phyloP scores from a whole-genome alignment of 2,113 vertebrate species.

The Hylia prasina region DNA sequence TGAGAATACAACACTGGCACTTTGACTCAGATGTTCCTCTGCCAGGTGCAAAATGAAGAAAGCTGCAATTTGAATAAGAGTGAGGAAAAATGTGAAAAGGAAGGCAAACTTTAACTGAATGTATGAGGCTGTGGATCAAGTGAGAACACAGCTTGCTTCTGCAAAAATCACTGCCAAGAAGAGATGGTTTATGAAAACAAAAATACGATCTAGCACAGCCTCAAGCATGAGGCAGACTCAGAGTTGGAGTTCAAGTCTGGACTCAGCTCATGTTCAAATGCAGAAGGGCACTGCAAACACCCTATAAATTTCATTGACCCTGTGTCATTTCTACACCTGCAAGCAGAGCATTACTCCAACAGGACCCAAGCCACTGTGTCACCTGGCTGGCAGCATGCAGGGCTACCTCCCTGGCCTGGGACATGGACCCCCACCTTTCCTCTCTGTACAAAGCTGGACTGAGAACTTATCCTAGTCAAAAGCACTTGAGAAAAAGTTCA shows the following conservation, averaged over 20 bases:
- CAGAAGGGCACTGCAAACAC: not conserved
- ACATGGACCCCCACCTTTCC: rapidly evolving
- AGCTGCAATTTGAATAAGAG: not conserved
- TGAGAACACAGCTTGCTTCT: not conserved
- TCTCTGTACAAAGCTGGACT: not conserved
- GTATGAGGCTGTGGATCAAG: not conserved
- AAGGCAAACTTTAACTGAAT: not conserved
- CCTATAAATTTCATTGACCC: not conserved
- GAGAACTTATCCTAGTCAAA: not conserved
- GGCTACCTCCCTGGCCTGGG: not conserved
- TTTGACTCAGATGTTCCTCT: not conserved
- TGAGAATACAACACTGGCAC: not conserved
- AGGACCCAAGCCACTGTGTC: rapidly evolving
- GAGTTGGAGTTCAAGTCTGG: not conserved
- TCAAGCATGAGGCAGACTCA: not conserved
- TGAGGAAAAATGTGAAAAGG: not conserved
- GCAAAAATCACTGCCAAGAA: not conserved
- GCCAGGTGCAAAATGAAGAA: not conserved
- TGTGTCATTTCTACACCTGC: not conserved
- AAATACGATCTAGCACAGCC: not conserved
- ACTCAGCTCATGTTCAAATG: not conserved
- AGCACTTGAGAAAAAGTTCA: not conserved
- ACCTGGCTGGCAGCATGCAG: not conserved
- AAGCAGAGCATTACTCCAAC: not conserved
- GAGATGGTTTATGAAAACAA: not conserved